Conservation (phyloP, 2,113 vertebrate genomes). For the Egretta garzetta region DNA sequence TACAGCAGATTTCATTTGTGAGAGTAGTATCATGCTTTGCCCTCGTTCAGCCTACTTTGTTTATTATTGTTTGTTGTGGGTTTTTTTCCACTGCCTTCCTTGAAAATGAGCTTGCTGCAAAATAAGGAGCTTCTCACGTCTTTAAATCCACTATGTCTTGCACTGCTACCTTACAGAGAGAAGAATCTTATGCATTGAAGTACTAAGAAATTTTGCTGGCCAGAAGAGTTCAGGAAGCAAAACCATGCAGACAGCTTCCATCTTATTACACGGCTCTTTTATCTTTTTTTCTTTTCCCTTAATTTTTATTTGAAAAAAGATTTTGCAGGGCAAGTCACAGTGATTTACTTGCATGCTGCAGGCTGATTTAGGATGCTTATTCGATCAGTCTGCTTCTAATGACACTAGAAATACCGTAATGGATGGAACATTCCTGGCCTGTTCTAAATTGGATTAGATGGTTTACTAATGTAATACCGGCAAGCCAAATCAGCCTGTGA, state of each 20-base stretch:
- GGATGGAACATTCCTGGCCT: conserved; percentile 71
- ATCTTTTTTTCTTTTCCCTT: not conserved
- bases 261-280: not conserved
- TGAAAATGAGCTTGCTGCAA: not conserved
- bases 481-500: conserved; percentile 67
- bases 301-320: not conserved
- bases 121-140: not conserved
- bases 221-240: not conserved
- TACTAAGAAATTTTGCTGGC: not conserved
- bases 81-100: not conserved
- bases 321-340: not conserved
- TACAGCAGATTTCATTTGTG: not conserved
- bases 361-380: conserved; percentile 66
- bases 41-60: not conserved
- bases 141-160: not conserved
- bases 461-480: conserved; percentile 73
- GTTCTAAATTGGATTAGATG: conserved; percentile 76
- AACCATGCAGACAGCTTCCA: not conserved
- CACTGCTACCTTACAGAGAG: not conserved
- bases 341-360: conserved; percentile 46
- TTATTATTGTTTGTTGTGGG: not conserved
- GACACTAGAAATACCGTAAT: conserved; percentile 66
- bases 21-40: not conserved
- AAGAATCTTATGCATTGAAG: not conserved
- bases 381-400: conserved; percentile 74